A percentile compares a stretch with the other conserved stretches of the same genome.
phyloP scores from a whole-genome alignment of 2,797 vertebrate genomes.

The Limosa lapponica region DNA sequence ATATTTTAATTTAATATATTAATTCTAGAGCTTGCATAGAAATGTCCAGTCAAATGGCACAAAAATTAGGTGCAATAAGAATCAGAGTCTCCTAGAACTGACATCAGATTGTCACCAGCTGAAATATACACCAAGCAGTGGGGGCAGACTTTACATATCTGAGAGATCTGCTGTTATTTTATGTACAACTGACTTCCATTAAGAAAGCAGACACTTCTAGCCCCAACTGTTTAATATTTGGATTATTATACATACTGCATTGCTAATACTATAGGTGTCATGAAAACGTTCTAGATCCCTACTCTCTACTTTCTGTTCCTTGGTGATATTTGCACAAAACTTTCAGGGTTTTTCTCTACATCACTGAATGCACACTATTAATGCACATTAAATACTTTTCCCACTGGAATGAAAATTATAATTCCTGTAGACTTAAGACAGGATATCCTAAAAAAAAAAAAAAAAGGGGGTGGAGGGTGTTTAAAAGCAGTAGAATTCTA shows the following conservation, averaged over 20 bases:
- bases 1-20: background rate
- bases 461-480: fast-evolving
- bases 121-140: background rate
- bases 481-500: conserved; percentile 15
- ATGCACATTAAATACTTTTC: background rate
- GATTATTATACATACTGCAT: background rate
- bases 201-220: background rate
- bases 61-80: background rate
- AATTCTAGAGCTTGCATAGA: background rate
- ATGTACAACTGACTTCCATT: background rate
- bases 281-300: fast-evolving
- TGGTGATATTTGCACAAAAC: background rate
- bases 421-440: background rate
- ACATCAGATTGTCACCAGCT: background rate
- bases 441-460: background rate
- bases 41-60: background rate
- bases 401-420: background rate
- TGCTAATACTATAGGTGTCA: background rate
- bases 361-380: background rate
- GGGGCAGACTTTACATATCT: background rate
- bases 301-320: background rate
- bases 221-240: background rate
- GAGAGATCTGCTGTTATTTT: background rate
- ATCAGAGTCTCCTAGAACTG: background rate
- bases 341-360: background rate